Base-by-base conservation (phyloP, 2,888 invertebrate genomes). In the Hypena proboscidalis region DNA sequence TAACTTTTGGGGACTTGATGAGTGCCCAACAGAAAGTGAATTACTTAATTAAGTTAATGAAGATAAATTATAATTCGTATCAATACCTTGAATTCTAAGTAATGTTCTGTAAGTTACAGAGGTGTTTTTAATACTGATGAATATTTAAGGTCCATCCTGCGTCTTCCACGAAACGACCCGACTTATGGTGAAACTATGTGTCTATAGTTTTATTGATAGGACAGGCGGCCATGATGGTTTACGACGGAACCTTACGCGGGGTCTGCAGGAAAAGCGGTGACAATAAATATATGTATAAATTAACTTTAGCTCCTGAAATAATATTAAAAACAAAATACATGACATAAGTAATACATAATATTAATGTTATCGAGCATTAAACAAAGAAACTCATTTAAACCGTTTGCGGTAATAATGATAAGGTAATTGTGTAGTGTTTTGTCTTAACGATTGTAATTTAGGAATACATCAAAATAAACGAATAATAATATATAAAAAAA, bases 251-350 rank as follows among this genome's bases (percentile, higher is more conserved):
- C 67, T 67, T 67, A 80, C 67, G 64, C 67, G 64, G 64, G 64
- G 61, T 80, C 83, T 82, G 83, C 70, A 77, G 83, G 71, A 81
- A 65, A 82, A 82, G 76, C 68, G 80, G 67, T 74, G 58, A 67
- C 54, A 70, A 67, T 63, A 65, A 62, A 67, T 72, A 67, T 66
- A 67, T 60, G 58, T 65, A 65, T 34, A 50, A 55, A 54, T 54
- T 65, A 50, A 29, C 29, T 35, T 40, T 57, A 70, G 47, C 56
- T 70, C 80, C 81, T 82, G 81, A 76, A 82, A 81, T 74, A 56
- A 60, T 69, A 76, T 65, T 61, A 65, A 54, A 63, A 48, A 64
- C 36, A 63, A 61, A 60, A 66, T 54, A 66, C 43, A 63, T 56
- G 56, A 67, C 37, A 58, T 49, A 47, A 20, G 19, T 45, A 48